Conservation (phyloP, 30 jellyfish, hydroid and myxozoan species). For the Pseudorhiza aurosa region DNA sequence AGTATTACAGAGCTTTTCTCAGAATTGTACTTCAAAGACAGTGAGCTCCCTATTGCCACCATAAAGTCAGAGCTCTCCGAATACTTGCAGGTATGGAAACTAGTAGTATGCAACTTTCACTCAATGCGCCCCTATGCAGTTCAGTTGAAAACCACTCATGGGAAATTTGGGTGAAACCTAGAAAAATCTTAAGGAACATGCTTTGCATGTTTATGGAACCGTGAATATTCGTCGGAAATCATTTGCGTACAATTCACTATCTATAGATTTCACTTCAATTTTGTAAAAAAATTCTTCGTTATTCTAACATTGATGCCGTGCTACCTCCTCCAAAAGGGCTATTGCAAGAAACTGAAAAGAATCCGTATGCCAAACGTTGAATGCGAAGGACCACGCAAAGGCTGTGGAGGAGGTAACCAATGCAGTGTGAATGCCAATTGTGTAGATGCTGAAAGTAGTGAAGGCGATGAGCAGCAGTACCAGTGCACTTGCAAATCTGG, state of each 20-base stretch:
- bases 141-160: neutral
- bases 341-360: constrained; percentile 31
- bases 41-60: neutral
- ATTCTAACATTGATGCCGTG: no score
- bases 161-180: neutral
- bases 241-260: no score
- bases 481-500: constrained; percentile 55
- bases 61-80: constrained; percentile 29
- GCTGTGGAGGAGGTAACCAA: constrained; percentile 58
- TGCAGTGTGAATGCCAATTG: constrained; percentile 62
- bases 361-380: constrained; percentile 26
- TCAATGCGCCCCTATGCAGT: no score
- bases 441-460: constrained; percentile 5
- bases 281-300: no score
- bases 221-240: no score
- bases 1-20: constrained; percentile 34
- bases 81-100: constrained; percentile 48
- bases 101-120: no score
- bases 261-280: no score
- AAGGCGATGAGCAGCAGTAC: constrained; percentile 5
- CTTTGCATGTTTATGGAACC: neutral
- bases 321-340: constrained; percentile 8
- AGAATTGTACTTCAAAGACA: constrained; percentile 25
- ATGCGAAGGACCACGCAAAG: constrained; percentile 69
- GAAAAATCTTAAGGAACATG: no score